Evolutionary conservation across 2,797 vertebrate genomes (phyloP), one percentile per base, ranked within the genome.

Genomic region (Clarias pachynema): DNA sequence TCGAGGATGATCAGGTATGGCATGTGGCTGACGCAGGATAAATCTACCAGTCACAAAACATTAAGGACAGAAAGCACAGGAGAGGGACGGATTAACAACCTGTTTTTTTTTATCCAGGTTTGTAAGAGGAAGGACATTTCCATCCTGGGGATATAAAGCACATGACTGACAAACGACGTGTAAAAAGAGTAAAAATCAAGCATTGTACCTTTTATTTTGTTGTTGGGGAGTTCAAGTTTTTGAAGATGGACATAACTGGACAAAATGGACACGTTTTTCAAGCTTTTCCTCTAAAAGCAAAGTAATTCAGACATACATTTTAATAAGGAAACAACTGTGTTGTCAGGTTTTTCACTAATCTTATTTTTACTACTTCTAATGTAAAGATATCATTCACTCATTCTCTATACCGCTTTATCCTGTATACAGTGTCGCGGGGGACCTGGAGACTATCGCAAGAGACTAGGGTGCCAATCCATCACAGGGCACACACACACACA

Each of bases 21-120:
- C 97, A 99, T 98, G 88, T 92, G 93, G 88, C 95, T 96, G 87
- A 99, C 86, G 66, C 96, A 99, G 84, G 97, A 97, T 86, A 99
- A 92, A 93, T 99, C 98, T 99, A 81, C 49, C 60, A 87, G 89
- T 84, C 87, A 84, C 75, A 81, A 87, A 87, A 87, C 82, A 87
- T 86, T 87, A 84, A 86, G 84, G 84, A 75, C 66, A 68, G 60
- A 84, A 78, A 40, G 79, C 59, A 12, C 83, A 60, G 34, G 63
- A 81, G 14, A 70, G 34, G 75, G 65, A 87, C 77, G 84, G 78
- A 87, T 65, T 82, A 86, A 49, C 78, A 65, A 24, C 37, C 37
- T 81, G 31, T 44, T 15, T 24, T 29, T 1, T 20, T 53, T 80
- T 20, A 78, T 75, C 68, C 60, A 79, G 72, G 74, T 78, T 83